Evolutionary conservation across 1,140 invertebrate genomes (phyloP).

Genomic region (Drosophila lacertosa): DNA sequence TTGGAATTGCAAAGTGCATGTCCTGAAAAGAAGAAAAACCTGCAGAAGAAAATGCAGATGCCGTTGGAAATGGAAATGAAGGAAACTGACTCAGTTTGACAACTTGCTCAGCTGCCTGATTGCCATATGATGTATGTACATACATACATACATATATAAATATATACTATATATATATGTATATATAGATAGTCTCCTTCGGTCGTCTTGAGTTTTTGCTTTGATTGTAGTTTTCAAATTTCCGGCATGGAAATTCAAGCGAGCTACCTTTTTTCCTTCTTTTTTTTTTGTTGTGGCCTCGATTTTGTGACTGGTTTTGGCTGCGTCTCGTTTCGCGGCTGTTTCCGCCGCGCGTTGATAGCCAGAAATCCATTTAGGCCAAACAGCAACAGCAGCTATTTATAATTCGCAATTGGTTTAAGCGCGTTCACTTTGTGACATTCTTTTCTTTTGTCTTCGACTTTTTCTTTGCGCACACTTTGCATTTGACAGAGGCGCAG

Average conservation of each 20-base stretch:
- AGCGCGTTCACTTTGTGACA: background rate
- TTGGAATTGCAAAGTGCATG: constrained; percentile 25
- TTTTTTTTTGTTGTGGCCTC: background rate
- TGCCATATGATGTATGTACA: constrained; percentile 24
- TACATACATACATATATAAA: background rate
- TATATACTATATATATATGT: too few relatives aligned
- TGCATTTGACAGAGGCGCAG: too few relatives aligned
- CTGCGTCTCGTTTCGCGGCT: too few relatives aligned
- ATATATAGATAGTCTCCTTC: too few relatives aligned
- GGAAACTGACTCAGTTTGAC: constrained; percentile 1
- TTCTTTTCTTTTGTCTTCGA: too few relatives aligned
- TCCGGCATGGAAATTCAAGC: constrained; percentile 50
- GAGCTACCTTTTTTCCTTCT: constrained; percentile 20
- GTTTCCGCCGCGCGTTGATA: background rate
- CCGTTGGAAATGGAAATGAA: constrained; percentile 1
- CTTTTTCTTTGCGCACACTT: too few relatives aligned
- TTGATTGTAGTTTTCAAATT: constrained; percentile 56
- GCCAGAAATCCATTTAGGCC: constrained; percentile 4
- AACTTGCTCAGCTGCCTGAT: constrained; percentile 12
- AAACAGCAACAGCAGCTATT: constrained; percentile 2
- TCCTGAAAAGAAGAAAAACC: background rate
- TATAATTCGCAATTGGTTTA: constrained; percentile 32
- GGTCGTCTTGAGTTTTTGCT: background rate
- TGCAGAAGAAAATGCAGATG: background rate
- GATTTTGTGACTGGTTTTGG: background rate